Evolutionary conservation across 2,888 invertebrate species (phyloP).

Genomic region (Alcis repandata): DNA sequence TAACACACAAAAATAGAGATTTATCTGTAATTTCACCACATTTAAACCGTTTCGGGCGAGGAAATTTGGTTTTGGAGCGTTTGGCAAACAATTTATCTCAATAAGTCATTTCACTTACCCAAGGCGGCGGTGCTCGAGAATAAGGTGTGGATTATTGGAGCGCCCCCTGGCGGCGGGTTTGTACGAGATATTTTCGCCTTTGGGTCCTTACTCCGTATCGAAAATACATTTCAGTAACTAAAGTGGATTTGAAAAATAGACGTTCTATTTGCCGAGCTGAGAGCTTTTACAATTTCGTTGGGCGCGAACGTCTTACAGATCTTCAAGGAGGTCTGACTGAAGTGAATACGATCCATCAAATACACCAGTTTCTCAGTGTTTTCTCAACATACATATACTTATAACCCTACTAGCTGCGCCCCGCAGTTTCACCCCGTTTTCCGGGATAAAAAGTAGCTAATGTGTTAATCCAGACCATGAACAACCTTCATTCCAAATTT

Average conservation of each 20-base stretch:
- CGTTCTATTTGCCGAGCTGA: slow-evolving; percentile 33
- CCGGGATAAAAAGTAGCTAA: too few species aligned
- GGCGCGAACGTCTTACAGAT: slow-evolving; percentile 12
- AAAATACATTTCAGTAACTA: slow-evolving; percentile 37
- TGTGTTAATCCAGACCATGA: too few species aligned
- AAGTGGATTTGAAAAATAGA: slow-evolving; percentile 37
- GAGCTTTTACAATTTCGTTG: slow-evolving; percentile 27
- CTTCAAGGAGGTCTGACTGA: slow-evolving; percentile 2
- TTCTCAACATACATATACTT: background rate
- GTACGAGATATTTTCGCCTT: slow-evolving; percentile 39
- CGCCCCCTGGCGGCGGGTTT: slow-evolving; percentile 31
- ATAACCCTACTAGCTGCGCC: too few species aligned
- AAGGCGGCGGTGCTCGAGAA: slow-evolving; percentile 40
- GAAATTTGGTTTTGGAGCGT: slow-evolving; percentile 63
- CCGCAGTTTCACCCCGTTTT: too few species aligned
- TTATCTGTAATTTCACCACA: slow-evolving; percentile 48
- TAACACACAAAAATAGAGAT: slow-evolving; percentile 45
- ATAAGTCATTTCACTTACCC: slow-evolving; percentile 64
- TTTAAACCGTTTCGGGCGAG: slow-evolving; percentile 48
- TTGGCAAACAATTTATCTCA: slow-evolving; percentile 66
- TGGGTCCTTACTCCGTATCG: slow-evolving; percentile 30
- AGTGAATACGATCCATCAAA: background rate
- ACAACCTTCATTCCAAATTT: too few species aligned
- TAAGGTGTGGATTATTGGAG: slow-evolving; percentile 48
- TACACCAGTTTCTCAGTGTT: background rate